These are phyloP conservation scores for Clanis bilineata DNA, from an alignment of 2,888 invertebrate species.

Conservation along the genomic window DNA sequence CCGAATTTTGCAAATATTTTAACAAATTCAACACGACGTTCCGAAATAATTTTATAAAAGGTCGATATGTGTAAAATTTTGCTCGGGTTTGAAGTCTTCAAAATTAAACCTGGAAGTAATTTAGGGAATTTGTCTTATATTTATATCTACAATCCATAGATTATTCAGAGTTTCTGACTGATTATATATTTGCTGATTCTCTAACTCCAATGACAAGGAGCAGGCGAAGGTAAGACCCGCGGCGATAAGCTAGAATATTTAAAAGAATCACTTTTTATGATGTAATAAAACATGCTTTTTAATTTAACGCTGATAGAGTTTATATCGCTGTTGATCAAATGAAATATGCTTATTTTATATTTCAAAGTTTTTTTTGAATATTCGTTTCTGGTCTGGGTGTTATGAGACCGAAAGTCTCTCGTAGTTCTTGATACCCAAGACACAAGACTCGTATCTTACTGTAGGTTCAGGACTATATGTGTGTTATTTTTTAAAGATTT, in stretches of 20 bases:
- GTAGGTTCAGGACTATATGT: too few relatives aligned
- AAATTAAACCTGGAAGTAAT: not conserved
- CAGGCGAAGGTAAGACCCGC: too few relatives aligned
- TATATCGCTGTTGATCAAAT: too few relatives aligned
- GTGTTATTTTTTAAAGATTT: not conserved
- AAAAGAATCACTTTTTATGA: slow-evolving; percentile 15
- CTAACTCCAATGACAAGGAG: too few relatives aligned
- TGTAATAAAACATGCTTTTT: slow-evolving; percentile 14
- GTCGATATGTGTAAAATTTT: not conserved
- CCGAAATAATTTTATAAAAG: not conserved
- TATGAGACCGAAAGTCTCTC: too few relatives aligned
- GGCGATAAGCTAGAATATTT: too few relatives aligned
- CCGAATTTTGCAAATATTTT: not conserved
- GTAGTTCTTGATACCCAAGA: too few relatives aligned
- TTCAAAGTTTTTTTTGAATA: too few relatives aligned
- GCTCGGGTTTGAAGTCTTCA: not conserved
- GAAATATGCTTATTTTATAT: too few relatives aligned
- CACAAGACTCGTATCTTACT: too few relatives aligned
- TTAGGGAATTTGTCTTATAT: not conserved
- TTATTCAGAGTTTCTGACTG: not conserved
- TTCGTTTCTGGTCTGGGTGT: too few relatives aligned
- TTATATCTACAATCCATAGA: not conserved
- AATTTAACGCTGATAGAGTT: slow-evolving; percentile 14
- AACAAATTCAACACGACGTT: not conserved
- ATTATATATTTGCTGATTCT: not conserved